These are phyloP conservation scores for Syritta pipiens DNA, from an alignment of 2,888 invertebrate species.

Conservation along the genomic window DNA sequence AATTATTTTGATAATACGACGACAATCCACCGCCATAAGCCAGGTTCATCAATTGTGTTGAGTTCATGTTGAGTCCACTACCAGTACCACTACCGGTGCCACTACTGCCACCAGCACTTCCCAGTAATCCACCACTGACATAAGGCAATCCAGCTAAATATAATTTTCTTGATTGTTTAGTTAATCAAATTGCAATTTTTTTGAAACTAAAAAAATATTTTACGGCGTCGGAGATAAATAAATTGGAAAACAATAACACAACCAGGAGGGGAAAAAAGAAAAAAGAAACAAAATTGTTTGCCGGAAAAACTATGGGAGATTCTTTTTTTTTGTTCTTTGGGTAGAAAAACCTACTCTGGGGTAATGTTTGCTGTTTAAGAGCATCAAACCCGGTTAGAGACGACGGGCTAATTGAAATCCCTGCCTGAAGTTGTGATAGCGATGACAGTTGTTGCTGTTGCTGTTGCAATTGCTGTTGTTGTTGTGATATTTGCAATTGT, in stretches of 20 bases:
- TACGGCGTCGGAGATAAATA: not conserved
- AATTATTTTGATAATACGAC: slow-evolving; percentile 77
- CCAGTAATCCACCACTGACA: slow-evolving; percentile 49
- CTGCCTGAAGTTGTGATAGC: slow-evolving; percentile 49
- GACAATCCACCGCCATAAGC: slow-evolving; percentile 79
- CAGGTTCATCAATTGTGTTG: slow-evolving; percentile 78
- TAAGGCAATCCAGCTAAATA: slow-evolving; percentile 60
- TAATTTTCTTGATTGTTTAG: slow-evolving; percentile 9
- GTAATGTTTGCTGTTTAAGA: slow-evolving; percentile 50
- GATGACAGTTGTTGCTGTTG: slow-evolving; percentile 51
- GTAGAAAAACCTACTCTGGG: slow-evolving; percentile 54
- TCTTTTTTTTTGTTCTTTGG: not conserved
- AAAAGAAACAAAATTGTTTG: not conserved
- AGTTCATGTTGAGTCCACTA: slow-evolving; percentile 68
- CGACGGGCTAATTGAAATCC: slow-evolving; percentile 41
- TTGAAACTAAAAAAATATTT: not conserved
- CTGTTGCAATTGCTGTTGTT: slow-evolving; percentile 38
- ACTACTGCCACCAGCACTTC: slow-evolving; percentile 59
- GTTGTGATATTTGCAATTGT: slow-evolving; percentile 42
- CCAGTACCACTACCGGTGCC: slow-evolving; percentile 41
- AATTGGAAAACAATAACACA: not conserved
- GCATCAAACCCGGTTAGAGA: slow-evolving; percentile 56
- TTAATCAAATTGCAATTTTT: not conserved
- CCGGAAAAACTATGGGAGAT: not conserved
- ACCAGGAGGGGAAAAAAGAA: not conserved